phyloP scores from a whole-genome alignment of 2,888 invertebrate species.

The Papilio protenor region DNA sequence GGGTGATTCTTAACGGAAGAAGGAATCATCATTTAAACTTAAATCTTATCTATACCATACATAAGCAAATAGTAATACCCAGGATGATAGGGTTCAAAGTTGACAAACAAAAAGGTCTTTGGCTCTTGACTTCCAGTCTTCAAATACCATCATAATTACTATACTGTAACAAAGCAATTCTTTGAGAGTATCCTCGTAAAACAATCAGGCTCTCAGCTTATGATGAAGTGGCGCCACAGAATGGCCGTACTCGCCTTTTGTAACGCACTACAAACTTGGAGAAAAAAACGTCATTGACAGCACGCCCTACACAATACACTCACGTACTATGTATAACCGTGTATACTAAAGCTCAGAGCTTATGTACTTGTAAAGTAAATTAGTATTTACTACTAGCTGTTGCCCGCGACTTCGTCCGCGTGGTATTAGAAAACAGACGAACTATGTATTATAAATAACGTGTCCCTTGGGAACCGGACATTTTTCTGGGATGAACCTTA shows the following conservation, averaged over 20 bases:
- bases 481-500: too few species aligned
- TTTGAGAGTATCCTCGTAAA: not conserved
- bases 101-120: not conserved
- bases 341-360: not conserved
- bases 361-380: not conserved
- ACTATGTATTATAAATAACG: too few species aligned
- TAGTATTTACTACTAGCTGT: too few species aligned
- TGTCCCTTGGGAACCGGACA: too few species aligned
- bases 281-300: constrained; percentile 5
- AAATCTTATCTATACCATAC: too few species aligned
- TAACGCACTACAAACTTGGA: not conserved
- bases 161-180: not conserved
- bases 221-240: constrained; percentile 6
- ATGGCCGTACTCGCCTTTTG: constrained; percentile 16
- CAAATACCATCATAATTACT: not conserved
- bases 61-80: too few species aligned
- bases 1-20: too few species aligned
- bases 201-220: constrained; percentile 16
- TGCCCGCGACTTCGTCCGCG: too few species aligned
- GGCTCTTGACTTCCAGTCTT: not conserved
- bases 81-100: not conserved
- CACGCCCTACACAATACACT: not conserved
- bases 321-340: not conserved
- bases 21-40: too few species aligned
- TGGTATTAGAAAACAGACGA: too few species aligned